A percentile compares a stretch with the other conserved stretches of the same genome.
These are phyloP conservation scores for Callorhinus ursinus DNA, from an alignment of 2,113 vertebrate species.

Conservation along the genomic window DNA sequence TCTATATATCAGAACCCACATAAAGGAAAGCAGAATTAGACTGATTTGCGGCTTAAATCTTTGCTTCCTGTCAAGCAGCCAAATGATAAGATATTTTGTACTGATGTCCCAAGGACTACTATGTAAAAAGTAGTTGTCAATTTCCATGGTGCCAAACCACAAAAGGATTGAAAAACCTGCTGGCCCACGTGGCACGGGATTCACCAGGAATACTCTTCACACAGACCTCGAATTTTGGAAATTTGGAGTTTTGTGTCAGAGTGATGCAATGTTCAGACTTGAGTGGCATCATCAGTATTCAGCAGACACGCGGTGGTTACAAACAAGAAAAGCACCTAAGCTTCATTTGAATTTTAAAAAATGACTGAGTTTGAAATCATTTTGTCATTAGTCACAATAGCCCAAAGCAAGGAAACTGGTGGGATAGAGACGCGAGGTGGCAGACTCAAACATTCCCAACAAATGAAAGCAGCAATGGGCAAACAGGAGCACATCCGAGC, in stretches of 20 bases:
- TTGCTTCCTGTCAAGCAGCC: background rate
- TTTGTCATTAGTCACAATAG: slow-evolving; percentile 76
- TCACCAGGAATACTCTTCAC: background rate
- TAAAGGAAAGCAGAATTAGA: background rate
- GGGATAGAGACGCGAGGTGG: background rate
- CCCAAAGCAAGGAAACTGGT: slow-evolving; percentile 66
- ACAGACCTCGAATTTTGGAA: background rate
- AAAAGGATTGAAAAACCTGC: background rate
- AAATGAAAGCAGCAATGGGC: slow-evolving; percentile 65
- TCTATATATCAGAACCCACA: background rate
- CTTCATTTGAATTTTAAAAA: slow-evolving; percentile 69
- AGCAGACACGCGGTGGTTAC: background rate
- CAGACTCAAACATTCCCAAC: slow-evolving; percentile 64
- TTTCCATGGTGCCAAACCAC: slow-evolving; percentile 14
- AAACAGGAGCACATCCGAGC: slow-evolving; percentile 57
- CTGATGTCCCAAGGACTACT: background rate
- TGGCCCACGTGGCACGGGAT: background rate
- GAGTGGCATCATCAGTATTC: slow-evolving; percentile 9
- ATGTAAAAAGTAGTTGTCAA: background rate
- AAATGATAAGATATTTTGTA: slow-evolving; percentile 39
- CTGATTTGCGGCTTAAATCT: background rate
- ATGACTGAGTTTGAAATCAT: slow-evolving; percentile 67
- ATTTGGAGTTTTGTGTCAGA: background rate
- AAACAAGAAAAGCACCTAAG: slow-evolving; percentile 57
- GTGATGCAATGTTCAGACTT: background rate